Percentiles rank a stretch among this genome's conserved stretches.
Conservation (phyloP, 2,113 vertebrate genomes). For the Odocoileus virginianus region DNA sequence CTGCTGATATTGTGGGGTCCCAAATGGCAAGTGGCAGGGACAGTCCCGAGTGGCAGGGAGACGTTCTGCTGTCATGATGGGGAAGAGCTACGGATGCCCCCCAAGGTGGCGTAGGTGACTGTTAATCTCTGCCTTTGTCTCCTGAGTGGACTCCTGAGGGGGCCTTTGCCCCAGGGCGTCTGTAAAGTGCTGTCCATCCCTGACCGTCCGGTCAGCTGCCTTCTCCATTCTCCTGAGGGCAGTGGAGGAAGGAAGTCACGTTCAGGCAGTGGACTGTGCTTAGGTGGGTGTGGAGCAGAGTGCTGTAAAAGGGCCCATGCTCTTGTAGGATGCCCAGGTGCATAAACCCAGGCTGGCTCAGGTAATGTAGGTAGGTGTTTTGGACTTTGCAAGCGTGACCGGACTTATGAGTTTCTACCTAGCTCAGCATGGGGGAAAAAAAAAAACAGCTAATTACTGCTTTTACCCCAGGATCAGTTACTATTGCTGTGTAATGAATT, state of each 20-base stretch:
- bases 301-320: neutral
- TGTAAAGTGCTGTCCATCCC: neutral
- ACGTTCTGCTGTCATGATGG: too few species aligned
- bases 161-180: neutral
- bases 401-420: neutral
- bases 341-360: neutral
- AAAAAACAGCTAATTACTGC: neutral
- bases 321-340: too few species aligned
- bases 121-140: neutral
- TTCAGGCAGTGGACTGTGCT: neutral
- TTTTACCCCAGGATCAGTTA: neutral
- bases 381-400: neutral
- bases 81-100: neutral
- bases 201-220: neutral
- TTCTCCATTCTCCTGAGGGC: neutral
- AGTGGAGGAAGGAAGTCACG: neutral
- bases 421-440: neutral
- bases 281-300: neutral
- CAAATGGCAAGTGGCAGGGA: neutral
- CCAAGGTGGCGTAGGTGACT: neutral
- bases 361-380: neutral
- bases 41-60: neutral
- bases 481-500: neutral
- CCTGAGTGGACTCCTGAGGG: neutral
- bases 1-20: neutral